Evolutionary conservation across 2,113 vertebrate genomes (phyloP).

Genomic region (Chloropsis hardwickii): DNA sequence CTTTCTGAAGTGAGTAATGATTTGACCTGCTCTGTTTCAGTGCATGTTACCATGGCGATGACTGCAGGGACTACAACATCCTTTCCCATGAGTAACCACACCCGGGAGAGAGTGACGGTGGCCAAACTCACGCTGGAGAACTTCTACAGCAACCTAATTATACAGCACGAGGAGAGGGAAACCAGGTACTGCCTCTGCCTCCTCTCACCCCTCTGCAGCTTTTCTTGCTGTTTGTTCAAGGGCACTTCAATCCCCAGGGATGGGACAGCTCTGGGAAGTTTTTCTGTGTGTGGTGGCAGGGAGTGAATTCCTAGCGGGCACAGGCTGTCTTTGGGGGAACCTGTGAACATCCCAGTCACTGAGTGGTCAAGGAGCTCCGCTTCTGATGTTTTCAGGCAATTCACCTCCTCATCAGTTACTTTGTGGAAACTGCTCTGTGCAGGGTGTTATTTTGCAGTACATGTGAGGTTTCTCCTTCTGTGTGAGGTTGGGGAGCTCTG

Average conservation of each 20-base stretch:
- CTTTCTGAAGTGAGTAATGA: slow-evolving; percentile 30
- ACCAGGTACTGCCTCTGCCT: slow-evolving; percentile 79
- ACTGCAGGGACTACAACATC: slow-evolving; percentile 87
- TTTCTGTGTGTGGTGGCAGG: neutral
- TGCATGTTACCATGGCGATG: slow-evolving; percentile 91
- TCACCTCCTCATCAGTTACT: neutral
- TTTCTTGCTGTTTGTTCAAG: neutral
- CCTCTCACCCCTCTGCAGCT: neutral
- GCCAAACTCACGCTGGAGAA: slow-evolving; percentile 98
- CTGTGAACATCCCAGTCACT: neutral
- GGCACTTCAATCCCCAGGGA: neutral
- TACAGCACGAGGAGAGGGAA: slow-evolving; percentile 96
- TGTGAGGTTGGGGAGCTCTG: neutral
- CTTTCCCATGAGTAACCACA: slow-evolving; percentile 99
- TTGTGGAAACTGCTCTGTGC: neutral
- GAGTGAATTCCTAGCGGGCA: neutral
- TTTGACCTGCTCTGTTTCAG: slow-evolving; percentile 55
- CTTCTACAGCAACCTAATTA: slow-evolving; percentile 98
- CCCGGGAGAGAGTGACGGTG: slow-evolving; percentile 94
- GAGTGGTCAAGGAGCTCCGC: neutral
- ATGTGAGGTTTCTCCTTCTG: neutral
- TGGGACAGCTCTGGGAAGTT: neutral
- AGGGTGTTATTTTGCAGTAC: neutral
- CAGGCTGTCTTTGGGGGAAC: neutral
- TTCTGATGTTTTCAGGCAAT: neutral